Evolutionary conservation across 2,888 invertebrate genomes (phyloP).

Genomic region (Agapostemon virescens): DNA sequence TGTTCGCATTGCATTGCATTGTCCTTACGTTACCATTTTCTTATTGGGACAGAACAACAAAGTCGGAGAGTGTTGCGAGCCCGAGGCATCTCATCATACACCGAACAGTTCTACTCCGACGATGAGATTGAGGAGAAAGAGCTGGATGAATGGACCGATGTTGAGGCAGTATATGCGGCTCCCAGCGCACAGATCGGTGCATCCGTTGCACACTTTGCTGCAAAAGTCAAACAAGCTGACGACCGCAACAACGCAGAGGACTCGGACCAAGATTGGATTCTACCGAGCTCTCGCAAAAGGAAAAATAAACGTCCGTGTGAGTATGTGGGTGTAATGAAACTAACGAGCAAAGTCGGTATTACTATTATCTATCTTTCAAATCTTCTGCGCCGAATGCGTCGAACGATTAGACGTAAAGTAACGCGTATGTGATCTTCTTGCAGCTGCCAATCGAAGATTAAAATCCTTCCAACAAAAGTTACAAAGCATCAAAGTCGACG

Average conservation of each 20-base stretch:
- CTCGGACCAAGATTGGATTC: slow-evolving; percentile 78
- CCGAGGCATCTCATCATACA: slow-evolving; percentile 77
- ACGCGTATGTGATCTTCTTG: slow-evolving; percentile 23
- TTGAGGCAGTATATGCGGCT: slow-evolving; percentile 71
- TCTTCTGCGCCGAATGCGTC: not conserved
- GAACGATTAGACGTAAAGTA: not conserved
- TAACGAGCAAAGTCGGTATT: not conserved
- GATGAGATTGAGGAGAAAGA: slow-evolving; percentile 74
- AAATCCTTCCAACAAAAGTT: slow-evolving; percentile 71
- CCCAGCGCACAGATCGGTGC: slow-evolving; percentile 68
- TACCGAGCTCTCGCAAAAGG: slow-evolving; percentile 78
- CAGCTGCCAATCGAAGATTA: slow-evolving; percentile 72
- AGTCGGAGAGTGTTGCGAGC: slow-evolving; percentile 75
- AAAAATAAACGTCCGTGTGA: slow-evolving; percentile 76
- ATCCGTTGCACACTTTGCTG: slow-evolving; percentile 65
- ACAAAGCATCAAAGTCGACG: slow-evolving; percentile 59
- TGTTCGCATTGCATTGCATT: no score
- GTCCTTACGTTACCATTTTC: not conserved
- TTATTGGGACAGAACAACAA: slow-evolving; percentile 49
- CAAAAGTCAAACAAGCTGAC: slow-evolving; percentile 64
- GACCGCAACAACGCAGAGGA: slow-evolving; percentile 72
- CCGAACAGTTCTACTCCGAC: slow-evolving; percentile 76
- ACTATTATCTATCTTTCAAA: not conserved
- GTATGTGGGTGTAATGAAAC: slow-evolving; percentile 30
- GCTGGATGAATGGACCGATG: slow-evolving; percentile 75